A percentile compares a stretch with the other conserved stretches of the same genome.
phyloP scores from a whole-genome alignment of 2,113 vertebrate species.

The Lontra canadensis region DNA sequence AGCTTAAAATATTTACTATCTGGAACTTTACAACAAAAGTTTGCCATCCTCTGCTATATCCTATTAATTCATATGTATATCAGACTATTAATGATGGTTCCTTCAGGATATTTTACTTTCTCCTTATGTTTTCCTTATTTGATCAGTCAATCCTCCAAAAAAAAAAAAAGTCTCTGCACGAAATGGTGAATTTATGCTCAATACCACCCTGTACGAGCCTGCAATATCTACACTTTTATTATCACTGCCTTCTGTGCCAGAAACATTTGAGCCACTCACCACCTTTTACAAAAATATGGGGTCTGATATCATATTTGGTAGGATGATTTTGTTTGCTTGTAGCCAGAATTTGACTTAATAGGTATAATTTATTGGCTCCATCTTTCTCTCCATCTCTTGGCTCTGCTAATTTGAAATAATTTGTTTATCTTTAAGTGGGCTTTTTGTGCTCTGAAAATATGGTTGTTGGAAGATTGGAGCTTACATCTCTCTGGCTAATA shows the following conservation, averaged over 20 bases:
- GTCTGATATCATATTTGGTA: neutral
- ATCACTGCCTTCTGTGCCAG: neutral
- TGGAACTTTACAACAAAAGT: neutral
- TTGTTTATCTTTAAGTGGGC: constrained; percentile 13
- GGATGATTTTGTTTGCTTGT: neutral
- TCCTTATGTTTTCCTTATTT: constrained; percentile 24
- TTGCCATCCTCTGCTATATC: neutral
- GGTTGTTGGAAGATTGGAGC: neutral
- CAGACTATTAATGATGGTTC: neutral
- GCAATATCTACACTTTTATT: neutral
- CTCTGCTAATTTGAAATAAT: constrained; percentile 28
- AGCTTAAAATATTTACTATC: neutral
- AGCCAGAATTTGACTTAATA: constrained; percentile 16
- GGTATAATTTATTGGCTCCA: constrained; percentile 18
- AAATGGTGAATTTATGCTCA: neutral
- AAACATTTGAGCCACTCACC: neutral
- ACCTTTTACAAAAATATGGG: neutral
- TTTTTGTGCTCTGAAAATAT: constrained; percentile 24
- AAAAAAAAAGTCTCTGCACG: neutral
- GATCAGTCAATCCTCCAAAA: neutral
- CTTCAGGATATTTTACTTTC: neutral
- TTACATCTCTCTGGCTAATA: neutral
- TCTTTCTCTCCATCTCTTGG: constrained; percentile 26
- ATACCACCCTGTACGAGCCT: neutral
- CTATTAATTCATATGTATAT: neutral